phyloP scores from a whole-genome alignment of 2,888 invertebrate species.

The Caenorhabditis imperialis region DNA sequence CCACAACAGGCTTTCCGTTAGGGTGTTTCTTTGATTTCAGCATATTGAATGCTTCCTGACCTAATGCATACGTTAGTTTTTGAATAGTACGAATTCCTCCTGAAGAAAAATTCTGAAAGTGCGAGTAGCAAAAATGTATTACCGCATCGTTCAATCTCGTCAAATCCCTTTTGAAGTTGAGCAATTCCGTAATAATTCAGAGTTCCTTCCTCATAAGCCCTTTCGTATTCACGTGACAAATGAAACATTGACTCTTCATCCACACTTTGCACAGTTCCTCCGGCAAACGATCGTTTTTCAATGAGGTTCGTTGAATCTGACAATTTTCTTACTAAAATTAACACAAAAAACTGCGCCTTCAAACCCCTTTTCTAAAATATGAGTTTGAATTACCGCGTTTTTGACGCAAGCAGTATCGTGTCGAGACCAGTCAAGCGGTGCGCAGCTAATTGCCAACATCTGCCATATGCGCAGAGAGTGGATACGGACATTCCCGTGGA shows the following conservation, averaged over 20 bases:
- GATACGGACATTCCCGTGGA: too few species aligned
- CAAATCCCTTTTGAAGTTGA: conserved; percentile 88
- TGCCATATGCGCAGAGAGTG: too few species aligned
- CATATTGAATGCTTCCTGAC: conserved; percentile 36
- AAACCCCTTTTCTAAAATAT: not conserved
- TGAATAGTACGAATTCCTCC: conserved; percentile 70
- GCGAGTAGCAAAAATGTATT: not conserved
- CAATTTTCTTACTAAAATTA: too few species aligned
- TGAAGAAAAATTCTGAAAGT: conserved; percentile 25
- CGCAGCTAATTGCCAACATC: not conserved
- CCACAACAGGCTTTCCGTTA: conserved; percentile 52
- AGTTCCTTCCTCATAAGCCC: conserved; percentile 88
- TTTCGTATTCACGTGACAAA: conserved; percentile 13
- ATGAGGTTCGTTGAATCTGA: conserved; percentile 80
- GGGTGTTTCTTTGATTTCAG: conserved; percentile 46
- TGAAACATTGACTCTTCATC: conserved; percentile 24
- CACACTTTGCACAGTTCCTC: conserved; percentile 86
- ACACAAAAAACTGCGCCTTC: too few species aligned
- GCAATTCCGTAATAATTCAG: conserved; percentile 89
- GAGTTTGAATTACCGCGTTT: not conserved
- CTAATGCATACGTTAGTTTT: conserved; percentile 24
- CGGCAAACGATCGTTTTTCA: conserved; percentile 88
- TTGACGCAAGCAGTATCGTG: conserved; percentile 62
- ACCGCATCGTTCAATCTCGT: conserved; percentile 84
- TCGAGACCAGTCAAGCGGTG: not conserved